Evolutionary conservation across 2,888 invertebrate species (phyloP).

Genomic region (Hartigia nigra): DNA sequence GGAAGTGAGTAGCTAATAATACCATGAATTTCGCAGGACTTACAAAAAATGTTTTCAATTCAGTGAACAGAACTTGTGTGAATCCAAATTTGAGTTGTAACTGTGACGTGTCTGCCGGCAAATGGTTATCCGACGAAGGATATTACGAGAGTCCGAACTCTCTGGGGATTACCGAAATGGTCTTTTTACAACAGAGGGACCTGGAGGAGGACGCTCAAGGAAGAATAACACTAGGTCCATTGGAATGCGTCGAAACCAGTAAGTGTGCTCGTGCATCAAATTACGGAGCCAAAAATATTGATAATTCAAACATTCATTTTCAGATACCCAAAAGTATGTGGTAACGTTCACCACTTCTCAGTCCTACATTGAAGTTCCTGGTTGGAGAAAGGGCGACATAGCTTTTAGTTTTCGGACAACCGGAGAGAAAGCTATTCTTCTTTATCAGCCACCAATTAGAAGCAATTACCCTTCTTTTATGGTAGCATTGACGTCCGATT

Average conservation of each 20-base stretch:
- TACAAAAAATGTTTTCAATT: conserved; percentile 18
- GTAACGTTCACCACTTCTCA: conserved; percentile 94
- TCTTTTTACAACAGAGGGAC: conserved; percentile 87
- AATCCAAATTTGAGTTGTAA: conserved; percentile 87
- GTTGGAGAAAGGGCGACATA: conserved; percentile 93
- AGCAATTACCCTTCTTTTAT: conserved; percentile 92
- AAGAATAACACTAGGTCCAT: conserved; percentile 87
- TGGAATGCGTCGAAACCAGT: conserved; percentile 96
- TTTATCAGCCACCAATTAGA: conserved; percentile 91
- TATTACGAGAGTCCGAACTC: conserved; percentile 83
- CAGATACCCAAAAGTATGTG: conserved; percentile 91
- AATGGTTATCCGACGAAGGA: conserved; percentile 92
- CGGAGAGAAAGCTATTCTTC: conserved; percentile 86
- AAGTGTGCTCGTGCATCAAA: conserved; percentile 60
- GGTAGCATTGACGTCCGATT: conserved; percentile 87
- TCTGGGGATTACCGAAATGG: conserved; percentile 90
- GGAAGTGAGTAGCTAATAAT: conserved; percentile 60
- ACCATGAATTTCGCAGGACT: neutral
- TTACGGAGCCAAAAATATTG: neutral
- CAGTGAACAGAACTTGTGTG: conserved; percentile 84
- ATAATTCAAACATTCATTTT: conserved; percentile 37
- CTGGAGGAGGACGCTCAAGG: conserved; percentile 86
- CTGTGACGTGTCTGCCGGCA: conserved; percentile 88
- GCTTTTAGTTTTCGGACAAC: conserved; percentile 94
- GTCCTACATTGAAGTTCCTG: conserved; percentile 92